phyloP scores from a whole-genome alignment of 2,888 invertebrate species.

The Nemoura dubitans region DNA sequence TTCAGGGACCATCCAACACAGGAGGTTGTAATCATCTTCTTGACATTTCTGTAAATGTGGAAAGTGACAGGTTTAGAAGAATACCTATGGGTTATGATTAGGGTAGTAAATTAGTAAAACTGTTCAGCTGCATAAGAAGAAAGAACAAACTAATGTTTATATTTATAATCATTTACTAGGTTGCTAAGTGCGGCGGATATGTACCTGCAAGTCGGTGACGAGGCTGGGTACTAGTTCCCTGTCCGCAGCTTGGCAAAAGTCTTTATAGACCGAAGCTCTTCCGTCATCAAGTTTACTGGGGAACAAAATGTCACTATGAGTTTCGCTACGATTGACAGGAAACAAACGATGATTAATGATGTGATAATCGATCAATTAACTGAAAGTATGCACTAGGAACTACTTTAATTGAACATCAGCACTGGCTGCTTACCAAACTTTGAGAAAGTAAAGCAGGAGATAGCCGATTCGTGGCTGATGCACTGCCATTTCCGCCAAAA shows the following conservation, averaged over 20 bases:
- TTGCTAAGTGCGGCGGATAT: too few species aligned
- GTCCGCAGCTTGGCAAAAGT: slow-evolving; percentile 84
- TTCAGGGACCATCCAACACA: slow-evolving; percentile 93
- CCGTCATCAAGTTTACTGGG: slow-evolving; percentile 68
- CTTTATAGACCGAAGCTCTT: slow-evolving; percentile 87
- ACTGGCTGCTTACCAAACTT: slow-evolving; percentile 67
- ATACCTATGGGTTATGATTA: not conserved
- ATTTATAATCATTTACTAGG: too few species aligned
- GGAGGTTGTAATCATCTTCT: slow-evolving; percentile 85
- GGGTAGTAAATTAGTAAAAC: too few species aligned
- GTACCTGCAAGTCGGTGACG: slow-evolving; percentile 80
- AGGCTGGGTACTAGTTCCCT: slow-evolving; percentile 78
- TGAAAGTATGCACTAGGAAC: too few species aligned
- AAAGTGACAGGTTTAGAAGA: not conserved
- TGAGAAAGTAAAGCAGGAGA: slow-evolving; percentile 63
- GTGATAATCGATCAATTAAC: too few species aligned
- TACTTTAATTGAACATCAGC: too few species aligned
- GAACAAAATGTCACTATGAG: slow-evolving; percentile 51
- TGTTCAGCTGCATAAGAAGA: too few species aligned
- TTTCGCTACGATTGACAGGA: too few species aligned
- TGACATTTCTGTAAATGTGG: slow-evolving; percentile 74
- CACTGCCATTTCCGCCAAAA: slow-evolving; percentile 81
- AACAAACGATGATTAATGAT: too few species aligned
- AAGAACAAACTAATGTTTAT: too few species aligned
- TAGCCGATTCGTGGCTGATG: slow-evolving; percentile 78